These are phyloP conservation scores for Pyrrhosoma nymphula DNA, from an alignment of 2,888 invertebrate genomes.

Conservation along the genomic window DNA sequence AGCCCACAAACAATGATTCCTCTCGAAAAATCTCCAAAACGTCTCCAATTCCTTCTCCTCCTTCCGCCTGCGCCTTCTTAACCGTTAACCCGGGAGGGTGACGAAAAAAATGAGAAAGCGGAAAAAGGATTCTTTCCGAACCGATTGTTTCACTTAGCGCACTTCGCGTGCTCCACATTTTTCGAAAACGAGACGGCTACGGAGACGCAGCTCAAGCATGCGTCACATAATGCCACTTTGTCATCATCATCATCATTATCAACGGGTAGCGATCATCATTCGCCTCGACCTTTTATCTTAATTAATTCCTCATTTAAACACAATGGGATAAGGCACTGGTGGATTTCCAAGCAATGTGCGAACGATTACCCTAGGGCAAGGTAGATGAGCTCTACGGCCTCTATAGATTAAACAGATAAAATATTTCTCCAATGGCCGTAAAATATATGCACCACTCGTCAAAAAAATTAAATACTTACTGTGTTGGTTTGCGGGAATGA, in stretches of 20 bases:
- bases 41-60: background rate
- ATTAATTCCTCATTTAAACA: background rate
- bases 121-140: slow-evolving; percentile 27
- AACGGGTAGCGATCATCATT: background rate
- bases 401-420: too few species aligned
- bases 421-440: too few species aligned
- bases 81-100: background rate
- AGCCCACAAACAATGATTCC: background rate
- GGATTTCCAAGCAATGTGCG: too few species aligned
- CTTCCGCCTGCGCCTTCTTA: slow-evolving; percentile 39
- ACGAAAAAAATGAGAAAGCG: background rate
- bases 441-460: too few species aligned
- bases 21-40: slow-evolving; percentile 38
- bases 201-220: background rate
- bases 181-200: background rate
- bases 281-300: background rate
- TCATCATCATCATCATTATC: background rate
- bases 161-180: background rate
- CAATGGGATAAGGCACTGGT: background rate
- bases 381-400: too few species aligned
- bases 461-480: too few species aligned
- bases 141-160: slow-evolving; percentile 34
- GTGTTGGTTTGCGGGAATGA: too few species aligned
- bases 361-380: too few species aligned
- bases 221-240: background rate